phyloP scores from a whole-genome alignment of 2,888 invertebrate genomes.

The Protodeltote pygarga region DNA sequence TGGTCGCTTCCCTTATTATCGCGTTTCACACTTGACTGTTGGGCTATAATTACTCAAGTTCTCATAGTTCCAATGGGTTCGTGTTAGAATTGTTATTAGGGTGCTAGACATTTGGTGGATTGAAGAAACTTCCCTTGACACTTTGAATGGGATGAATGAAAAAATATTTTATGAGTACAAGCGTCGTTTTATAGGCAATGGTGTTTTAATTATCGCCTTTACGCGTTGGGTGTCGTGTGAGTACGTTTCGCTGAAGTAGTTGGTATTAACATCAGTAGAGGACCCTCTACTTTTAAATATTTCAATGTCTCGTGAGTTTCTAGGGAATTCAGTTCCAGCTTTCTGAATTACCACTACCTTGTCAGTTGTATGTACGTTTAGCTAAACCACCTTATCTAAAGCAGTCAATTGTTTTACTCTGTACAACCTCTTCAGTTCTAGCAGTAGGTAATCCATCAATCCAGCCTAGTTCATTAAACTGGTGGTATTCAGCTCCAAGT shows the following conservation, averaged over 20 bases:
- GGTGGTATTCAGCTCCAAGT: not conserved
- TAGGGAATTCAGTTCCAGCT: too few species aligned
- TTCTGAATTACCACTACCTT: too few species aligned
- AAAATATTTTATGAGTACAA: slow-evolving; percentile 35
- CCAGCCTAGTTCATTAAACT: too few species aligned
- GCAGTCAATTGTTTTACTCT: too few species aligned
- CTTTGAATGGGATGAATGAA: slow-evolving; percentile 25
- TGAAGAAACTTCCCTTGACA: slow-evolving; percentile 36
- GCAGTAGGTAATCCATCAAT: too few species aligned
- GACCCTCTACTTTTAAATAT: too few species aligned
- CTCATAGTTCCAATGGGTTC: slow-evolving; percentile 65
- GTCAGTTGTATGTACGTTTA: too few species aligned
- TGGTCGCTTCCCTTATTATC: slow-evolving; percentile 71
- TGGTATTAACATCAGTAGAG: too few species aligned
- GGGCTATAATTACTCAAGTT: slow-evolving; percentile 76
- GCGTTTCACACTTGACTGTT: slow-evolving; percentile 74
- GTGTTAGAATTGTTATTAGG: slow-evolving; percentile 47
- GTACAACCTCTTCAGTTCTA: too few species aligned
- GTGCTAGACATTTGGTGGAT: slow-evolving; percentile 44
- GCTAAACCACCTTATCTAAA: too few species aligned
- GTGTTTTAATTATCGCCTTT: slow-evolving; percentile 41
- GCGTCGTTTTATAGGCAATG: slow-evolving; percentile 28
- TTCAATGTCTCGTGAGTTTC: too few species aligned
- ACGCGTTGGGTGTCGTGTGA: not conserved
- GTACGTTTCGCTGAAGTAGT: not conserved